A percentile compares a stretch with the other conserved stretches of the same genome.
Evolutionary conservation across 2,113 vertebrate species (phyloP).

Genomic region (Leptocoma aspasia): DNA sequence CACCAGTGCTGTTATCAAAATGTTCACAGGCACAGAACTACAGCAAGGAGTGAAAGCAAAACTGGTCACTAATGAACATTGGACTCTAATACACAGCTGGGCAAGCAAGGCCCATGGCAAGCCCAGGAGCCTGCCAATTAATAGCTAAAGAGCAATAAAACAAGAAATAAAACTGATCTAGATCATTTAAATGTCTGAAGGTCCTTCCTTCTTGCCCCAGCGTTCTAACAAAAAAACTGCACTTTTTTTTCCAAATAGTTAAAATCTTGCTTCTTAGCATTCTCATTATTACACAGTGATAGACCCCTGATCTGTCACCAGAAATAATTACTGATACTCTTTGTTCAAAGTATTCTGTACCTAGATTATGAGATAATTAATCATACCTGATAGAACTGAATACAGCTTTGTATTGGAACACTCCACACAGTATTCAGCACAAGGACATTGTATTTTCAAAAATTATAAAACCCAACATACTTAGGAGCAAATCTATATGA

Average conservation of each 20-base stretch:
- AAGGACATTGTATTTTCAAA: not conserved
- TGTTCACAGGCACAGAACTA: not conserved
- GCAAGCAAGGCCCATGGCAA: not conserved
- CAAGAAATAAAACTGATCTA: not conserved
- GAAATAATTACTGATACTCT: not conserved
- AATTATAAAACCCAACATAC: not conserved
- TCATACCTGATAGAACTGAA: not conserved
- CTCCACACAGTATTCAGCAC: not conserved
- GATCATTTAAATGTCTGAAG: accelerated
- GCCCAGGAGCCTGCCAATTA: not conserved
- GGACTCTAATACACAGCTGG: not conserved
- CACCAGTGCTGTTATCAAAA: not conserved
- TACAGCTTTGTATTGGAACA: not conserved
- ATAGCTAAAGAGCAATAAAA: not conserved
- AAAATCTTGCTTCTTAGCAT: not conserved
- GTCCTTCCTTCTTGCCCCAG: not conserved
- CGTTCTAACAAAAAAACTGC: not conserved
- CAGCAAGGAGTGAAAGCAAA: not conserved
- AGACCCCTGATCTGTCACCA: not conserved
- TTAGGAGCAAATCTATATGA: not conserved
- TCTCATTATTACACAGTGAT: not conserved
- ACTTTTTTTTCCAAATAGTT: not conserved
- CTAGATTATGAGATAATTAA: not conserved
- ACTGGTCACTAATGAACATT: not conserved
- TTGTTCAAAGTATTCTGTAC: not conserved